These are phyloP conservation scores for Cassiopea xamachana DNA, from an alignment of 30 jellyfish, hydroid and myxozoan genomes.

Conservation along the genomic window DNA sequence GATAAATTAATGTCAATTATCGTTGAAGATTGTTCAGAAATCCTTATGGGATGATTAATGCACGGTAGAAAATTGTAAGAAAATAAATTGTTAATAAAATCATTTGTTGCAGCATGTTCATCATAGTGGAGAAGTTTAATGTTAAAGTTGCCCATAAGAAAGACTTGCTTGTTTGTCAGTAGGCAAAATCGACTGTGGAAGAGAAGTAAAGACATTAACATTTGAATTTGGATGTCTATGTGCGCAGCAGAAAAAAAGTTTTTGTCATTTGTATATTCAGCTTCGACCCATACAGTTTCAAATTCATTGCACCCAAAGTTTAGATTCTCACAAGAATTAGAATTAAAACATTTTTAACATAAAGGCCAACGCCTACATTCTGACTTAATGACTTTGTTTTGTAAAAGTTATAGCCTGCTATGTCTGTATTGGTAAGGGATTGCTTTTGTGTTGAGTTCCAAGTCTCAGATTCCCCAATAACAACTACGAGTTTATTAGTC, in stretches of 20 bases:
- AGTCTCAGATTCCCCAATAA: constrained; percentile 42
- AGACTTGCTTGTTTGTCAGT: not conserved
- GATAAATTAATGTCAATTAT: constrained; percentile 1
- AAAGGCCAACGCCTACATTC: not conserved
- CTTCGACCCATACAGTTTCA: constrained; percentile 22
- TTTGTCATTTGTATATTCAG: not conserved
- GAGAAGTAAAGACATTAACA: not conserved
- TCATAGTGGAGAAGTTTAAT: not conserved
- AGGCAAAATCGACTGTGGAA: not conserved
- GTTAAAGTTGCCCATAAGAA: not conserved
- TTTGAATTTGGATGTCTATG: not conserved
- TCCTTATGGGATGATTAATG: constrained; percentile 14
- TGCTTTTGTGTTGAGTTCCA: constrained; percentile 14
- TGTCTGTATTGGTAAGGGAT: not conserved
- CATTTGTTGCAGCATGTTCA: constrained; percentile 7
- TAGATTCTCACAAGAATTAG: not conserved
- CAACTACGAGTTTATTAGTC: not conserved
- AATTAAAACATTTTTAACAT: not conserved
- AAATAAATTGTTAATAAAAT: constrained; percentile 1
- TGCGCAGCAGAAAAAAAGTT: constrained; percentile 1
- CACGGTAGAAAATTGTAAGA: constrained; percentile 17
- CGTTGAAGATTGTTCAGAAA: constrained; percentile 19
- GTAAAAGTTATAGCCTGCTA: constrained; percentile 17
- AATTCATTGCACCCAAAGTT: not conserved
- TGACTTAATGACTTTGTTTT: not conserved